Evolutionary conservation across 2,113 vertebrate genomes (phyloP).

Genomic region (Willisornis vidua): DNA sequence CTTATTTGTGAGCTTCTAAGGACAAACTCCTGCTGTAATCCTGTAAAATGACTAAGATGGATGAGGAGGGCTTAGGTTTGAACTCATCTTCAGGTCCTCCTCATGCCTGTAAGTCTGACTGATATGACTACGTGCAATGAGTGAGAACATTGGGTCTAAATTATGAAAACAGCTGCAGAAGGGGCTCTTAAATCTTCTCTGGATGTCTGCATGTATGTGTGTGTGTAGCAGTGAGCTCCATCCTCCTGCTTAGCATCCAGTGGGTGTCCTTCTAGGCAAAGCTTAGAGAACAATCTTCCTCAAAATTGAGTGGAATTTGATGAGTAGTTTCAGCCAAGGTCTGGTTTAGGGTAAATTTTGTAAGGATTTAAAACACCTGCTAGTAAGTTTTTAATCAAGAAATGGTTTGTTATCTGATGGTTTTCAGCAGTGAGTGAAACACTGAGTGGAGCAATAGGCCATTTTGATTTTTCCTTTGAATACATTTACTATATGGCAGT

Average conservation of each 20-base stretch:
- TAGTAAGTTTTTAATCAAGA: background rate
- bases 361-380: background rate
- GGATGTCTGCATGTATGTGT: background rate
- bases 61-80: conserved; percentile 38
- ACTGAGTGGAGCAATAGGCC: background rate
- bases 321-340: background rate
- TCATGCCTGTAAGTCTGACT: conserved; percentile 5
- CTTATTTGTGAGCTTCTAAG: background rate
- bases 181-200: conserved; percentile 41
- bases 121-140: background rate
- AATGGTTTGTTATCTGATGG: background rate
- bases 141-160: background rate
- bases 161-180: conserved; percentile 48
- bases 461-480: background rate
- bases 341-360: background rate
- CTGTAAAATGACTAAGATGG: conserved; percentile 35
- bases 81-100: background rate
- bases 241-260: background rate
- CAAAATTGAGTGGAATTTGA: background rate
- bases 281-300: background rate
- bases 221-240: background rate
- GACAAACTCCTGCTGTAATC: conserved; percentile 16
- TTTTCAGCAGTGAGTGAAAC: background rate
- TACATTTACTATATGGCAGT: background rate
- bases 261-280: background rate